Evolutionary conservation across 2,797 vertebrate species (phyloP), one percentile per base, ranked within the genome.

Genomic region (Hapalemur alaotrensis): DNA sequence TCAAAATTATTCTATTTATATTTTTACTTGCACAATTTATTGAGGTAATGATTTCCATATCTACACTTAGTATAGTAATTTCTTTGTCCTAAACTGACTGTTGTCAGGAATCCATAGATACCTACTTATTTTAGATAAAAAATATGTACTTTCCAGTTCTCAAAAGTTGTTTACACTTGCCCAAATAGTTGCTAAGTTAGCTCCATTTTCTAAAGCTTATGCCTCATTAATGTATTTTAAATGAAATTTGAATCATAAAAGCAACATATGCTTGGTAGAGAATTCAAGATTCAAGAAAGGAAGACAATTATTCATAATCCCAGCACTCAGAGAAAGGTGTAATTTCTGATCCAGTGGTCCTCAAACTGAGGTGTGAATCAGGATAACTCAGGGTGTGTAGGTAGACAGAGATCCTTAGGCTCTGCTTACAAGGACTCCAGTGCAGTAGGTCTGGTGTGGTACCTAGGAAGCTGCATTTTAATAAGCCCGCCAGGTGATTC

Each of bases 241-340:
- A 65, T 91, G 32, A 81, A 84, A 18, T 80, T 91, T 95, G 91
- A 82, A 52, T 94, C 65, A 86, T 89, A 83, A 92, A 75, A 94
- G n/a, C 17, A 75, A 32, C 25, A 3, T n/a, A 75, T 41, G 9
- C 52, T 84, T 17, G 3, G 12, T 84, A 38, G 30, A 91, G 13
- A 91, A 59, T 78, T 67, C 43, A 83, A 35, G 50, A 70, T 61
- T 73, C 13, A 91, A 80, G 30, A 70, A 72, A 89, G 48, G 30
- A 78, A 95, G 57, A 43, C 32, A 72, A 38, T 69, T 89, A 67
- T 17, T 61, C 48, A 50, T 38, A 32, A 89, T 85, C 80, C 35
- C 9, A 35, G 13, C 18, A 78, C 57, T 18, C 48, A 63, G 28
- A 94, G 82, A 67, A 28, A 89, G 50, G 70, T 22, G 20, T 57